phyloP scores from a whole-genome alignment of 2,113 vertebrate genomes.

The Lycaon pictus region DNA sequence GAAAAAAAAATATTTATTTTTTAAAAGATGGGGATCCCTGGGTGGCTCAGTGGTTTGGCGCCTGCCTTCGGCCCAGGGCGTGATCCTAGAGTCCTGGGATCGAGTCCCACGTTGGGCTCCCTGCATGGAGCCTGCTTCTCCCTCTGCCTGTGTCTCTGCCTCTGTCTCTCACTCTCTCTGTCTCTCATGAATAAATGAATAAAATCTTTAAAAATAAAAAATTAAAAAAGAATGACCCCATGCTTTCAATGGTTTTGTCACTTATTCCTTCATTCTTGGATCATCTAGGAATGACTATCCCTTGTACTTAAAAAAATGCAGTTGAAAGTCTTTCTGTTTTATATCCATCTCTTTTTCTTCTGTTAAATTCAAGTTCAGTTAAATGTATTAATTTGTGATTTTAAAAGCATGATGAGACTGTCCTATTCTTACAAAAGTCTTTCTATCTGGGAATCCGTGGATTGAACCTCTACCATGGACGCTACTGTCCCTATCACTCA shows the following conservation, averaged over 20 bases:
- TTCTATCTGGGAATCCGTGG: accelerated
- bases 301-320: not conserved
- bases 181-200: no score
- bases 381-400: not conserved
- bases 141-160: no score
- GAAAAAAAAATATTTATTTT: no score
- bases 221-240: not conserved
- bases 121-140: no score
- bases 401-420: not conserved
- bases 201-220: no score
- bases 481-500: accelerated
- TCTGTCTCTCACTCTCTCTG: no score
- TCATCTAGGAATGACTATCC: not conserved
- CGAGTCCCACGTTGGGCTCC: no score
- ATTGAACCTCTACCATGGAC: accelerated
- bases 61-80: no score
- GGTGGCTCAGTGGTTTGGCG: no score
- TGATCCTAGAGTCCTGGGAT: no score
- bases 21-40: no score
- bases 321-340: not conserved
- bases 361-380: not conserved
- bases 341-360: not conserved
- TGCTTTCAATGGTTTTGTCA: not conserved
- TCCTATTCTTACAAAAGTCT: accelerated
- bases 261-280: not conserved